Base-by-base conservation (phyloP, 2,113 vertebrate species). In the Lepus americanus region DNA sequence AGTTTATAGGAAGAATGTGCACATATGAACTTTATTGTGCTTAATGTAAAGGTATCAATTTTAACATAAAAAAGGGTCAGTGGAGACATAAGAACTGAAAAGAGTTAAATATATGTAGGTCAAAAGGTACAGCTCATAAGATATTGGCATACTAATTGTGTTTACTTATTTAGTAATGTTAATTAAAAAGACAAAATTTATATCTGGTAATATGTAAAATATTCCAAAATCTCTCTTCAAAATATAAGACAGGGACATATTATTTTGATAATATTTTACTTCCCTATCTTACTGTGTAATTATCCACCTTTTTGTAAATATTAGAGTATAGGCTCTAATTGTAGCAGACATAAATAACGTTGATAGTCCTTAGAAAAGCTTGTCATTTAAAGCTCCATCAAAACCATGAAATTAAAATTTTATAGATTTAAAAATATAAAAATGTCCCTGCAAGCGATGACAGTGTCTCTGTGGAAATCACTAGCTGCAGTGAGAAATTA, bases 371-470 rank as follows among this genome's bases (percentile, higher is more conserved):
- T 93, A 17, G 29, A 96, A 95, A 95, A 78, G 29, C 17, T 59
- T 84, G 55, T 89, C 49, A 84, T 39, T 96, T 95, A 93, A 92
- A 94, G 93, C 20, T 87, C 39, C 73, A 70, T 94, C 19, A 87
- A 87, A 91, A 33, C 5, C 11, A 11, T 83, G 19, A 9, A 63
- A 69, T 91, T 93, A 84, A 84, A 55, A 63, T 92, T 93, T 95
- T 92, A 83, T 91, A 53, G 44, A 51, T 74, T 91, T 61, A 80
- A 86, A 96, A 94, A 70, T 87, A 84, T 33, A 96, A n/a, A 90
- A 95, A 19, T 55, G 23, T 79, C 14, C 93, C 39, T 55, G 22
- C 85, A 77, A 74, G 72, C 33, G 87, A 73, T 88, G 87, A 83
- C 27, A 44, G 6, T 22, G 5, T 93, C n/a, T 96, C 88, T 85